Percentiles rank a stretch among this genome's conserved stretches.
These are phyloP conservation scores for Drosophila emarginata DNA, from an alignment of 2,888 invertebrate genomes.

Conservation along the genomic window DNA sequence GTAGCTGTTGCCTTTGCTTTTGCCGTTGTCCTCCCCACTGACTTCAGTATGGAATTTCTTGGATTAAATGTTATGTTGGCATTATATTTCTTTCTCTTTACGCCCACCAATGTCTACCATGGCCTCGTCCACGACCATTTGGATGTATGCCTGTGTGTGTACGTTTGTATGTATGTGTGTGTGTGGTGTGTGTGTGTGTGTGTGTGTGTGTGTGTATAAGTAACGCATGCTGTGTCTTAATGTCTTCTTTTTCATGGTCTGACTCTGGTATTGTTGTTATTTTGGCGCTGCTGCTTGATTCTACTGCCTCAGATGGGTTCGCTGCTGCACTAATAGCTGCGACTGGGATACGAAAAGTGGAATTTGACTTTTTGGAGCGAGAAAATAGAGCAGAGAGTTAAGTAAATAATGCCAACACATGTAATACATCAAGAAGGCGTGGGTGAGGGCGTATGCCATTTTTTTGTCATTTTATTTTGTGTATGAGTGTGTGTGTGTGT, in stretches of 20 bases:
- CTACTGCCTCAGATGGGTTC: too few species aligned
- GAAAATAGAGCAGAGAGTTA: constrained; percentile 69
- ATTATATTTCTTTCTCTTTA: constrained; percentile 75
- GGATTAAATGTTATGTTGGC: constrained; percentile 78
- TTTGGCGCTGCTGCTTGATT: constrained; percentile 29
- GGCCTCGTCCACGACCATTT: constrained; percentile 36
- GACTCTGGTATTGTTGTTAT: constrained; percentile 41
- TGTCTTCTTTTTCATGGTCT: constrained; percentile 66
- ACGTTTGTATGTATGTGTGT: constrained; percentile 20
- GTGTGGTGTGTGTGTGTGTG: constrained; percentile 17
- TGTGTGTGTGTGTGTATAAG: constrained; percentile 45
- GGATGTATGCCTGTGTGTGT: neutral
- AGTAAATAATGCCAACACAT: constrained; percentile 77
- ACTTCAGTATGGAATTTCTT: constrained; percentile 69
- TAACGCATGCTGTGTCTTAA: constrained; percentile 72
- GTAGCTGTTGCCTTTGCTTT: constrained; percentile 19
- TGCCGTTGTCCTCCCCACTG: constrained; percentile 43
- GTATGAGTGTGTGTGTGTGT: constrained; percentile 15
- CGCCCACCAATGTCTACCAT: constrained; percentile 58
- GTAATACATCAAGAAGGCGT: constrained; percentile 64
- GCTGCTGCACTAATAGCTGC: constrained; percentile 67
- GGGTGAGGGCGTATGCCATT: constrained; percentile 14
- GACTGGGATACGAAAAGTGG: constrained; percentile 52
- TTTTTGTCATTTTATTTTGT: constrained; percentile 4
- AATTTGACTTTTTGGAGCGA: constrained; percentile 73